These are phyloP conservation scores for Nomada ferruginata DNA, from an alignment of 2,888 invertebrate species.

Conservation along the genomic window DNA sequence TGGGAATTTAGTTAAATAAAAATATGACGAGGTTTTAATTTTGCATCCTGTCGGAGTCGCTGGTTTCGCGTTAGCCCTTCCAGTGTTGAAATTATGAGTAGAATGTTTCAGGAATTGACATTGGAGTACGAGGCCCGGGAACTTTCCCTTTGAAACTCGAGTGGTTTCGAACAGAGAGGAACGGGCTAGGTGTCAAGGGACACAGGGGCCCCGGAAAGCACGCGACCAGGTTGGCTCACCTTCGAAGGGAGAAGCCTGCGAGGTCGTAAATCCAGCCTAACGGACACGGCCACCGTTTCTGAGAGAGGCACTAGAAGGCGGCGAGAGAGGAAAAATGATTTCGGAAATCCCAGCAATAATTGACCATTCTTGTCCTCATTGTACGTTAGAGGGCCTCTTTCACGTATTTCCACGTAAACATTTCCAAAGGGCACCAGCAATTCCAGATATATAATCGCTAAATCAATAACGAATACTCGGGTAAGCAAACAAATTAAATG, in stretches of 20 bases:
- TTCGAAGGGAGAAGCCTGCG: neutral
- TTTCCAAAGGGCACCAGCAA: neutral
- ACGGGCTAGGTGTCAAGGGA: too few species aligned
- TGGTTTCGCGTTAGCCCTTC: too few species aligned
- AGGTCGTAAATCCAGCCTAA: slow-evolving; percentile 37
- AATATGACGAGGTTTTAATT: too few species aligned
- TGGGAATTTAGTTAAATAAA: too few species aligned
- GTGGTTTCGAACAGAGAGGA: too few species aligned
- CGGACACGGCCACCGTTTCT: slow-evolving; percentile 17
- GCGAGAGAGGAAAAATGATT: slow-evolving; percentile 24
- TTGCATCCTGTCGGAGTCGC: too few species aligned
- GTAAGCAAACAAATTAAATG: too few species aligned
- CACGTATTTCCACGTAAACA: neutral
- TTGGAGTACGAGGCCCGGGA: too few species aligned
- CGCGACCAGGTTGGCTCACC: neutral
- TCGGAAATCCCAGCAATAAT: slow-evolving; percentile 51
- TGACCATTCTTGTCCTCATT: slow-evolving; percentile 32
- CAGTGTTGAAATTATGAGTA: too few species aligned
- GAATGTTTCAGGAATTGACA: too few species aligned
- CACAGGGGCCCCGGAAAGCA: neutral
- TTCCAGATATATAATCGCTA: neutral
- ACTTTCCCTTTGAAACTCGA: too few species aligned
- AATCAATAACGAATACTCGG: too few species aligned
- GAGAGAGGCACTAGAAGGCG: slow-evolving; percentile 22
- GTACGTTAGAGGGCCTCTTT: neutral